These are phyloP conservation scores for Gorsachius magnificus DNA, from an alignment of 2,797 vertebrate genomes.

Conservation along the genomic window DNA sequence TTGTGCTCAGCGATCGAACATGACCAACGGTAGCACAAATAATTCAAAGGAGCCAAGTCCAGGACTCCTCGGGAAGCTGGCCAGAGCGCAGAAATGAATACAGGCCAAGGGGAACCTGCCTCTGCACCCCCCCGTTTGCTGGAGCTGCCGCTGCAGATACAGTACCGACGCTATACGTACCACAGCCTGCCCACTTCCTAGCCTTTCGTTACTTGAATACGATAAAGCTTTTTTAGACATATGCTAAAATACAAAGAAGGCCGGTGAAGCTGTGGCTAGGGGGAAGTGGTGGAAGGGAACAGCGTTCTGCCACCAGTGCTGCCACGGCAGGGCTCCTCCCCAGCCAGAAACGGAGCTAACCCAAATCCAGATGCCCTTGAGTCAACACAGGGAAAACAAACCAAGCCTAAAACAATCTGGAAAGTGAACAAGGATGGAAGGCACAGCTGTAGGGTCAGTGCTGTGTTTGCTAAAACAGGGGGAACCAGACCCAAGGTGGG, in stretches of 20 bases:
- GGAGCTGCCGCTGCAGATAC: neutral
- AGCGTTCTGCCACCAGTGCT: neutral
- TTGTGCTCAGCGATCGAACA: neutral
- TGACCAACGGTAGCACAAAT: neutral
- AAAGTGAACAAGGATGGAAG: neutral
- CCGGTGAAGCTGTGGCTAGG: neutral
- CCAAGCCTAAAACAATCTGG: neutral
- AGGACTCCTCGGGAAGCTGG: neutral
- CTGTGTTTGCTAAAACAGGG: neutral
- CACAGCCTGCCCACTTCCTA: neutral
- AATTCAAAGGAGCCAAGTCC: neutral
- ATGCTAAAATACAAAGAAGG: neutral
- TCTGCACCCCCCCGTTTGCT: neutral
- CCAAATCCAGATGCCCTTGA: neutral
- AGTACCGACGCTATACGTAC: neutral
- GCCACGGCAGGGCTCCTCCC: neutral
- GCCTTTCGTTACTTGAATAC: neutral
- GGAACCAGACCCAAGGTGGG: neutral
- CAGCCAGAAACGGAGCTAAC: neutral
- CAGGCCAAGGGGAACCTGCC: neutral
- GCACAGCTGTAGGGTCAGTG: neutral
- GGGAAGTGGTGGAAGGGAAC: neutral
- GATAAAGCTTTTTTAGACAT: neutral
- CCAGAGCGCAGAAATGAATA: neutral
- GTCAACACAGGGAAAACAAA: neutral